A percentile compares a stretch with the other conserved stretches of the same genome.
phyloP scores from a whole-genome alignment of 2,888 invertebrate genomes.

The Meandrusa payeni region DNA sequence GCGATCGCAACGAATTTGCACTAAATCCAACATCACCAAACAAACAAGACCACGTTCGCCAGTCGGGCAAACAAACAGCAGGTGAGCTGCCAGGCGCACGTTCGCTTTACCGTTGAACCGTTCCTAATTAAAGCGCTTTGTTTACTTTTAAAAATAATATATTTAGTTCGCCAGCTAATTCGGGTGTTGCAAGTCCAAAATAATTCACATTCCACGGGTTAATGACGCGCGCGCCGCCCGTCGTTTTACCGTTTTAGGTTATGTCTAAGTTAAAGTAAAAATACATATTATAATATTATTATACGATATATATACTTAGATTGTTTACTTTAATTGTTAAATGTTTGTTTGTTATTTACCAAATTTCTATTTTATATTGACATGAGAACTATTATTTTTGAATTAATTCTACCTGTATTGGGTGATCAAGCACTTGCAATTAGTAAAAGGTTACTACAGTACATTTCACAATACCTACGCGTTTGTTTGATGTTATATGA shows the following conservation, averaged over 20 bases:
- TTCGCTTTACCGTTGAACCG: constrained; percentile 59
- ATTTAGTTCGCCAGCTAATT: constrained; percentile 60
- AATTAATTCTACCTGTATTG: too few species aligned
- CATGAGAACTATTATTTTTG: too few species aligned
- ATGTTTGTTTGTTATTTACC: too few species aligned
- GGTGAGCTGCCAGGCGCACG: constrained; percentile 50
- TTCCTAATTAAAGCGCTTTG: constrained; percentile 65
- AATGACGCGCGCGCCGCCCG: constrained; percentile 35
- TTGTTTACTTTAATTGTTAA: too few species aligned
- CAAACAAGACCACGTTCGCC: constrained; percentile 60
- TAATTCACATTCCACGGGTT: constrained; percentile 52
- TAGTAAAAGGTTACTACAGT: too few species aligned
- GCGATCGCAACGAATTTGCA: constrained; percentile 66
- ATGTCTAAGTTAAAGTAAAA: constrained; percentile 26
- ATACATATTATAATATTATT: too few species aligned
- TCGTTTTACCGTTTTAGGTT: constrained; percentile 46
- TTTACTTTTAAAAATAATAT: constrained; percentile 66
- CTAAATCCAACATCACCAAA: constrained; percentile 63
- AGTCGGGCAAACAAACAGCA: constrained; percentile 54
- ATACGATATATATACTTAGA: too few species aligned
- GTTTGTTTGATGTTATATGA: too few species aligned
- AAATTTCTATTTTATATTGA: too few species aligned
- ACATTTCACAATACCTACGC: too few species aligned
- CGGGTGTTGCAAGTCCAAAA: constrained; percentile 56
- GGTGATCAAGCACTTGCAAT: too few species aligned